These are phyloP conservation scores for Odocoileus virginianus DNA, from an alignment of 2,113 vertebrate genomes.

Conservation along the genomic window DNA sequence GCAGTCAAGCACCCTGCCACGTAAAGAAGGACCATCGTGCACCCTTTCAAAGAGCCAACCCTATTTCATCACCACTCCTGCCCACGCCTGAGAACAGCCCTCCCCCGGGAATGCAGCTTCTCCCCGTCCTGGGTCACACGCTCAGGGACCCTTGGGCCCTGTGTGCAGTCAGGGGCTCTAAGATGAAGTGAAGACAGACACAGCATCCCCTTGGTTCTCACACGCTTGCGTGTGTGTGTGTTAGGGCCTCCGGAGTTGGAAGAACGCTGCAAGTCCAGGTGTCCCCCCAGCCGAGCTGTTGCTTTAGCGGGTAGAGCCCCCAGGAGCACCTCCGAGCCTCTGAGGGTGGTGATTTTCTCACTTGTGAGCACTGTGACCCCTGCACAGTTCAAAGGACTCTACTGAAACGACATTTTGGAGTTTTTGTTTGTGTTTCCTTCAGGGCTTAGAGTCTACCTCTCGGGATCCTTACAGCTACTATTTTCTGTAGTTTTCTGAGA, in stretches of 20 bases:
- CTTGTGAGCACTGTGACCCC: conserved; percentile 11
- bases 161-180: neutral
- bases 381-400: conserved; percentile 47
- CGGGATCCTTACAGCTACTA: neutral
- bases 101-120: neutral
- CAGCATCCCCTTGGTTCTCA: neutral
- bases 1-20: neutral
- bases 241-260: neutral
- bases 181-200: neutral
- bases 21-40: neutral
- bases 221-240: neutral
- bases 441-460: conserved; percentile 14
- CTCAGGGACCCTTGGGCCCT: neutral
- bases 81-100: neutral
- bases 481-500: conserved; percentile 2
- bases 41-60: neutral
- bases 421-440: conserved; percentile 29
- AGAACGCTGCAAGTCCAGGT: neutral
- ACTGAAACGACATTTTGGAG: neutral
- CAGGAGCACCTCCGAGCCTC: neutral
- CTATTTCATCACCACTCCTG: neutral
- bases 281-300: conserved; percentile 31
- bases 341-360: conserved; percentile 55
- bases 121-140: neutral
- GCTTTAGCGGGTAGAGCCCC: neutral